Evolutionary conservation across 2,797 vertebrate genomes (phyloP), one percentile per base, ranked within the genome.

Genomic region (Heliangelus exortis): DNA sequence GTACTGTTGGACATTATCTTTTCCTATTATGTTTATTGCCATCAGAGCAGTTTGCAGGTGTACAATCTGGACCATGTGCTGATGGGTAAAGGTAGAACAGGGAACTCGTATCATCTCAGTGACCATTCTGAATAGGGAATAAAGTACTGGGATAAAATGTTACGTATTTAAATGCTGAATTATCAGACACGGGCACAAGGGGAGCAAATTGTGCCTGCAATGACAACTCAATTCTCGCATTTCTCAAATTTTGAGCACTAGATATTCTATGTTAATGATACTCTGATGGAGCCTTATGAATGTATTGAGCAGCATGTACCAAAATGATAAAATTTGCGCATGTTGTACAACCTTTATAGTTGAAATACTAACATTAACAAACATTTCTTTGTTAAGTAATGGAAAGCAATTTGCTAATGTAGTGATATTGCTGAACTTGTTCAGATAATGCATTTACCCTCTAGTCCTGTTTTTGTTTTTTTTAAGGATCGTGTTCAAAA

Each of bases 401-500:
- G 22, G 41, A 59, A 87, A 59, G 20, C 1, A 0, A 31, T 63
- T 76, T 71, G n/a, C 5, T 76, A 50, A 39, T 29, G 22, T 16
- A 34, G 39, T 63, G 45, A 26, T 21, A 50, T 39, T 81, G 28
- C 34, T 75, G 34, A 87, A 12, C 12, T 81, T 12, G 4, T 68
- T 85, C 65, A 63, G 61, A 17, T 74, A 54, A 48, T 86, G 29
- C 53, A 61, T 86, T 96, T 95, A 95, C 68, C 93, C 39, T 82
- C 81, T 94, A 93, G 68, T 94, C 57, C 25, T 90, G 90, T 31
- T 84, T 87, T 95, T 90, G 21, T 10, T 62, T 95, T 93, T 97
- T 92, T 85, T 57, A 95, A 99, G 99, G 99, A 99, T 95, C 98
- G 99, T 29, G 99, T 99, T 71, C 99, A 99, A 97, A 99, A 98